A percentile compares a stretch with the other conserved stretches of the same genome.
Evolutionary conservation across 2,797 vertebrate species (phyloP).

Genomic region (Amazona ochrocephala): DNA sequence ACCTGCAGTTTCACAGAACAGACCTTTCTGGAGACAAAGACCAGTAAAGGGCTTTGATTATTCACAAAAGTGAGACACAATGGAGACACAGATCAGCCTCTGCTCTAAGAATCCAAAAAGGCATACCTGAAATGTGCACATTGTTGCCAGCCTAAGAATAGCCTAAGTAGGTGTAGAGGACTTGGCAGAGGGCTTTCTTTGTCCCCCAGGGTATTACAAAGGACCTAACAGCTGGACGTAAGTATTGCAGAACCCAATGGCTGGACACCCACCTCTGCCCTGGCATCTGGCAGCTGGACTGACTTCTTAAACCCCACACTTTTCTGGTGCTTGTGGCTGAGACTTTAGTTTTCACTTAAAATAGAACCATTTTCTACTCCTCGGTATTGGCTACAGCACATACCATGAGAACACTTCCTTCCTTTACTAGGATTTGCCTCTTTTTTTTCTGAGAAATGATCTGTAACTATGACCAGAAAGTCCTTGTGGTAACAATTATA

Average conservation of each 20-base stretch:
- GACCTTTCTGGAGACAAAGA: background rate
- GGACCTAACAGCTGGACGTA: background rate
- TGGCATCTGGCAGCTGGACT: background rate
- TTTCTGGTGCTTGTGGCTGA: background rate
- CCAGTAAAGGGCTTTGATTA: too few relatives aligned
- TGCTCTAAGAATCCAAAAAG: background rate
- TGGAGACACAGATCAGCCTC: background rate
- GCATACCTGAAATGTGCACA: background rate
- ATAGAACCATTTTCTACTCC: background rate
- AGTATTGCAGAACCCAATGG: rapidly evolving
- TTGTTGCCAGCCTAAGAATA: background rate
- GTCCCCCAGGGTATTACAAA: background rate
- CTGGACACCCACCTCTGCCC: background rate
- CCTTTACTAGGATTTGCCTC: background rate
- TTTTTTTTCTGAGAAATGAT: background rate
- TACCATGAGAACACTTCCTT: rapidly evolving
- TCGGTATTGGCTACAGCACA: background rate
- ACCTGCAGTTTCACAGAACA: background rate
- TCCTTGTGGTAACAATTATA: background rate
- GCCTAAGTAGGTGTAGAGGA: background rate
- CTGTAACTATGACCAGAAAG: background rate
- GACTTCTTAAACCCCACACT: rapidly evolving
- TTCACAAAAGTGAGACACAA: background rate
- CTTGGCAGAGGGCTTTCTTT: background rate
- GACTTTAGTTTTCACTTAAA: background rate